Conservation (phyloP, 2,113 vertebrate species). For the Gallinago media region DNA sequence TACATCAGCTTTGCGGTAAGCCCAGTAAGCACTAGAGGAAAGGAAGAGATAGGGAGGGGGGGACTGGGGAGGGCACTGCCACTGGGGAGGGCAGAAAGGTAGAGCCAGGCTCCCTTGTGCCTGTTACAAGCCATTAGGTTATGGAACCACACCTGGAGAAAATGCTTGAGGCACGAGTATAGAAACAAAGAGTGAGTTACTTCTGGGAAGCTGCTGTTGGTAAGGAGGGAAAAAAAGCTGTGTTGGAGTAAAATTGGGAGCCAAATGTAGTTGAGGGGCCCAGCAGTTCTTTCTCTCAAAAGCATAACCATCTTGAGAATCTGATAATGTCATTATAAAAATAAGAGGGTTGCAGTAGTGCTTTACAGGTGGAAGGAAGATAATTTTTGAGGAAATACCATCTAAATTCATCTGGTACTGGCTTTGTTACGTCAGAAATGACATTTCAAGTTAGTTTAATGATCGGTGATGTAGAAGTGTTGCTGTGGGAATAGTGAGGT, state of each 20-base stretch:
- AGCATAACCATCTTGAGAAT: not conserved
- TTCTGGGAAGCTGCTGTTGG: not conserved
- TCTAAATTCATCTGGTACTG: not conserved
- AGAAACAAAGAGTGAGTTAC: not conserved
- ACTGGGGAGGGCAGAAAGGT: not conserved
- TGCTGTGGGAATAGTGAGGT: not conserved
- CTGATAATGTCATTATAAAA: not conserved
- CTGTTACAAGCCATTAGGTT: not conserved
- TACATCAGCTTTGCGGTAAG: not conserved
- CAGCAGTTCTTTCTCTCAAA: not conserved
- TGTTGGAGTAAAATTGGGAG: not conserved
- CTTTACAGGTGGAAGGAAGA: not conserved
- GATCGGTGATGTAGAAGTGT: not conserved
- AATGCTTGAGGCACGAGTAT: not conserved
- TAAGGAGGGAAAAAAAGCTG: not conserved
- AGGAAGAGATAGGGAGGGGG: too few relatives aligned
- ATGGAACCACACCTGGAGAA: not conserved
- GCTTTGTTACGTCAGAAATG: not conserved
- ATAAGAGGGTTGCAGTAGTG: not conserved
- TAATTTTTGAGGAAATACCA: not conserved
- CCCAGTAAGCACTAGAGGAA: not conserved
- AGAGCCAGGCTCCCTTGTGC: not conserved
- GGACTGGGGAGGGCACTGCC: not conserved
- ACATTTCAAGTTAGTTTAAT: not conserved
- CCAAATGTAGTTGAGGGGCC: not conserved